phyloP scores from a whole-genome alignment of 2,888 invertebrate genomes.

The Flabesymbios commensalis region DNA sequence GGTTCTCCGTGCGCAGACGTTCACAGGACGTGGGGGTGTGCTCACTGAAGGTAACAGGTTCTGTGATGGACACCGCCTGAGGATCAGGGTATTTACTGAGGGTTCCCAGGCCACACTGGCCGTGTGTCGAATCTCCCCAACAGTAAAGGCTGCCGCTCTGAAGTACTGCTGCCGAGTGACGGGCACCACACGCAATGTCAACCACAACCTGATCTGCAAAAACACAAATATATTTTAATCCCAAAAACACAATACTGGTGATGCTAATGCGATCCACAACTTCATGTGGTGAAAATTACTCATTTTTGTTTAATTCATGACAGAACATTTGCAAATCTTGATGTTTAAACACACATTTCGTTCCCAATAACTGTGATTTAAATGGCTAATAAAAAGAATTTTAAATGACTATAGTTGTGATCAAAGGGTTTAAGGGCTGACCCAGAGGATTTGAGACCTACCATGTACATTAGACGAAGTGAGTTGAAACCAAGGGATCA shows the following conservation, averaged over 20 bases:
- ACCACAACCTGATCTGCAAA: conserved; percentile 64
- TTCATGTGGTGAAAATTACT: too few species aligned
- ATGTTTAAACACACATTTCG: too few species aligned
- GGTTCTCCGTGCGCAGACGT: conserved; percentile 6
- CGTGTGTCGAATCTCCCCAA: conserved; percentile 55
- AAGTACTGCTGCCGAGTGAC: conserved; percentile 64
- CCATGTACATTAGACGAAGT: too few species aligned
- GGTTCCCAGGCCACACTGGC: conserved; percentile 68
- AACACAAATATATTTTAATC: not conserved
- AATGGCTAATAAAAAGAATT: too few species aligned
- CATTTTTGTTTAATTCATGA: too few species aligned
- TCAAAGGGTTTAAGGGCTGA: too few species aligned
- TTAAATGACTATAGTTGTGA: too few species aligned
- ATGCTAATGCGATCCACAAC: not conserved
- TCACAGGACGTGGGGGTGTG: conserved; percentile 4
- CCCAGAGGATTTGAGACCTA: too few species aligned
- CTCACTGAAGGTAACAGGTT: conserved; percentile 1
- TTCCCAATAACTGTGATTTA: too few species aligned
- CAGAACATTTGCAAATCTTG: too few species aligned
- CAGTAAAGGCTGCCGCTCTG: conserved; percentile 51
- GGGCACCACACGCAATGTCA: conserved; percentile 74
- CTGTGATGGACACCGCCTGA: not conserved
- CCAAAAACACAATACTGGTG: not conserved
- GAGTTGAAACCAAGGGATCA: too few species aligned
- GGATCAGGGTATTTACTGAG: conserved; percentile 2